Evolutionary conservation across 2,888 invertebrate genomes (phyloP).

Genomic region (Drosophila sordidapex): DNA sequence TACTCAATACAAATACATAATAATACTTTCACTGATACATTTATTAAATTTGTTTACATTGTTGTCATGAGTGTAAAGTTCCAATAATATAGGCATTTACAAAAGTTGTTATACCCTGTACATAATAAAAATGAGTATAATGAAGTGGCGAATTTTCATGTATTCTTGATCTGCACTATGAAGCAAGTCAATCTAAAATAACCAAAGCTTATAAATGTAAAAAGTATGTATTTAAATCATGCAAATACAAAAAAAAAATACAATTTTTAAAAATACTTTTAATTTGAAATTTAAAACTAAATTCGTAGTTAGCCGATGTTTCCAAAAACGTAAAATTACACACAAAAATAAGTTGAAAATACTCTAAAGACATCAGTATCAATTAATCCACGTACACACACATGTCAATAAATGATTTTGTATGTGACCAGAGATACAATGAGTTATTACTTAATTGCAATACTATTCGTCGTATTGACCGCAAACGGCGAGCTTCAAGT

Average conservation of each 20-base stretch:
- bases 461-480: slow-evolving; percentile 32
- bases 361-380: not conserved
- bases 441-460: slow-evolving; percentile 36
- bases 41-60: not conserved
- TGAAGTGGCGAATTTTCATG: not conserved
- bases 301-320: not conserved
- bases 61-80: not conserved
- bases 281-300: not conserved
- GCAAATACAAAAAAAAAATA: not conserved
- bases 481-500: slow-evolving; percentile 23
- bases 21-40: not conserved
- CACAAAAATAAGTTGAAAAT: not conserved
- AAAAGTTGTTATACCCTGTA: not conserved
- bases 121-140: not conserved
- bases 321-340: not conserved
- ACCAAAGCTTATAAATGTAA: not conserved
- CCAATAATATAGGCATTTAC: not conserved
- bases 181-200: not conserved
- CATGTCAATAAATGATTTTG: slow-evolving; percentile 43
- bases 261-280: not conserved
- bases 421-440: slow-evolving; percentile 52
- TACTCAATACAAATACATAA: not conserved
- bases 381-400: not conserved
- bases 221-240: not conserved
- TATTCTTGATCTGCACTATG: not conserved